Base-by-base conservation (phyloP, 2,797 vertebrate genomes). In the Carduelis carduelis region DNA sequence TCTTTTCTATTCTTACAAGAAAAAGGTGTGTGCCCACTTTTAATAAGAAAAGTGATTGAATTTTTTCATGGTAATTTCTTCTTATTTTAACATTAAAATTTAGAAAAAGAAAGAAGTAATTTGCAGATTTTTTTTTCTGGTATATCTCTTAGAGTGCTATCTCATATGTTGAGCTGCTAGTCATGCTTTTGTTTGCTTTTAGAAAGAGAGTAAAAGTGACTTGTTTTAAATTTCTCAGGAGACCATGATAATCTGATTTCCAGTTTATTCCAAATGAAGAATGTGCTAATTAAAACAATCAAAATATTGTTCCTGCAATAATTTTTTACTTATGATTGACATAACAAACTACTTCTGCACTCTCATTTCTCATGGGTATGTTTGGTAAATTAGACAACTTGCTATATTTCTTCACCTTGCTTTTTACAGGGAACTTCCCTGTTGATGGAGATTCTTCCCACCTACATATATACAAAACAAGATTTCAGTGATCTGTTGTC, bases 231-330 rank as follows among this genome's bases (percentile, higher is more conserved):
- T 93, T 77, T 85, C 77, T 83, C 70, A 23, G 53, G 76, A 71
- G 66, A 53, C n/a, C 32, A 12, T 16, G n/a, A 83, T 91, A 4
- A 21, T 91, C 88, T 89, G 32, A 81, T 96, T 95, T 94, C 32
- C 39, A 37, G 11, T 92, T 87, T 94, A 72, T 91, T 95, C 47
- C 23, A 75, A 90, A 69, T 71, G 30, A 94, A 79, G 50, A 83
- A 71, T 86, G 80, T 57, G 23, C 65, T 95, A 94, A 95, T 93
- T 91, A 78, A 96, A 96, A 66, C 82, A 86, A 79, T 55, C 23
- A 32, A 85, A 89, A 77, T 91, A 89, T 84, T 93, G 39, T 71
- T 87, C 89, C 70, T 87, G 65, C 61, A 88, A 69, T 84, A 83
- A 69, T 93, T 95, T 92, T 27, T 76, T 72, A 61, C 80, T 74